Evolutionary conservation across 2,888 invertebrate genomes (phyloP), one percentile per base, ranked within the genome.

Genomic region (Drosophila koepferae): DNA sequence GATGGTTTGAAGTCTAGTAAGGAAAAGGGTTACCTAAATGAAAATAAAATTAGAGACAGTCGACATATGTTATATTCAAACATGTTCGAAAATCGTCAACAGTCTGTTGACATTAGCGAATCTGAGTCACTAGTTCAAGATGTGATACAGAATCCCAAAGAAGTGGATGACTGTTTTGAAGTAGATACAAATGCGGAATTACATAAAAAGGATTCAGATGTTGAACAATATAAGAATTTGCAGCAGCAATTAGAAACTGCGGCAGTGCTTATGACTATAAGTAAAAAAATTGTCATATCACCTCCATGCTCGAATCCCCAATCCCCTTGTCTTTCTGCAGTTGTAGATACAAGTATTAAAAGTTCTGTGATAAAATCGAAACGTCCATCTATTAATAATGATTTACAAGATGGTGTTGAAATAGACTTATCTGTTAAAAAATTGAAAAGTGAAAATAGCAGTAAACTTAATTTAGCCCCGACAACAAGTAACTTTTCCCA

Each of bases 351-450:
- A 91, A 93, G 92, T 92, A 92, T 92, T 92, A 92, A 91, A 86
- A 92, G 90, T 88, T 92, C 93, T 93, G 93, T 93, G 93, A 93
- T 93, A 93, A 92, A 92, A 91, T 84, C 86, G 80, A 92, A 92
- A 84, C 92, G 91, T 90, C 87, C 87, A 86, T 86, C 83, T 83
- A 90, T 82, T 73, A 82, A 89, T 76, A 89, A 80, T 71, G 89
- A 85, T 78, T 63, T 80, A 72, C 81, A 80, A 62, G 81, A 82
- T 74, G 84, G 80, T 43, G 80, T 85, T 64, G 90, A 91, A 81
- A 89, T 89, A 66, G 91, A 90, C 70, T 72, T 91, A 67, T 86
- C 92, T 63, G 77, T 87, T 31, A 92, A 91, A 80, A 88, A 89
- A 68, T 74, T 66, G 60, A 90, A 78, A 82, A 82, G 55, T 71